Base-by-base conservation (phyloP, 2,113 vertebrate genomes). In the Piaya cayana region DNA sequence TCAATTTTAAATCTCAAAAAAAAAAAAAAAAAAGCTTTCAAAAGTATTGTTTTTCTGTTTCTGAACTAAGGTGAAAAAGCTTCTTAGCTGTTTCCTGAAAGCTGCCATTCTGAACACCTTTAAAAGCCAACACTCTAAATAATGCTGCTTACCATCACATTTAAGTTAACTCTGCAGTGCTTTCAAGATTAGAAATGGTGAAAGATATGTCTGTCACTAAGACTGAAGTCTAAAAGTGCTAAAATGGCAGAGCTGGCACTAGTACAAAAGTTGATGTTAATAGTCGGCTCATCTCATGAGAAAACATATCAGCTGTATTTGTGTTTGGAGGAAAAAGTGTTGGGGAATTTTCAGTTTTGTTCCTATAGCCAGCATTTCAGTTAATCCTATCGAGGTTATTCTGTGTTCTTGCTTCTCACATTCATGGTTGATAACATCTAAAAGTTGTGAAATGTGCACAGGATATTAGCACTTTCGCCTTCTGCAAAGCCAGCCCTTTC, bases 161-260 rank as follows among this genome's bases (percentile, higher is more conserved):
- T 91, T 82, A 88, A 58, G 45, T 75, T 69, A 80, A 71, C 88
- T 92, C 77, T 94, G 74, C 60, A 25, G 2, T 45, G 39, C 82
- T 84, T 87, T 64, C 45, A 59, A 53, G 75, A 78, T 83, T 49
- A 78, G 80, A 92, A 91, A 71, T 50, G 49, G 47, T 64, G 70
- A 82, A 65, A 90, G 83, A 89, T 64, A 17, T 0, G 15, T 81
- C 76, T 70, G 70, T 84, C 91, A 50, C 90, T 2, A 15, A 47
- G 62, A 43, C 27, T 3, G 39, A 75, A 50, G 55, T n/a, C 68
- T 85, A 0, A 20, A 90, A 71, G 82, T 82, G 89, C 87, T 95
- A 85, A 92, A 96, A 89, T 92, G 92, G 68, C 71, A 64, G 82
- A 92, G 75, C 43, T 95, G 93, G 30, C 56, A 47, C 72, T 22